A percentile compares a stretch with the other conserved stretches of the same genome.
Evolutionary conservation across 2,888 invertebrate genomes (phyloP).

Genomic region (Halictus ligatus): DNA sequence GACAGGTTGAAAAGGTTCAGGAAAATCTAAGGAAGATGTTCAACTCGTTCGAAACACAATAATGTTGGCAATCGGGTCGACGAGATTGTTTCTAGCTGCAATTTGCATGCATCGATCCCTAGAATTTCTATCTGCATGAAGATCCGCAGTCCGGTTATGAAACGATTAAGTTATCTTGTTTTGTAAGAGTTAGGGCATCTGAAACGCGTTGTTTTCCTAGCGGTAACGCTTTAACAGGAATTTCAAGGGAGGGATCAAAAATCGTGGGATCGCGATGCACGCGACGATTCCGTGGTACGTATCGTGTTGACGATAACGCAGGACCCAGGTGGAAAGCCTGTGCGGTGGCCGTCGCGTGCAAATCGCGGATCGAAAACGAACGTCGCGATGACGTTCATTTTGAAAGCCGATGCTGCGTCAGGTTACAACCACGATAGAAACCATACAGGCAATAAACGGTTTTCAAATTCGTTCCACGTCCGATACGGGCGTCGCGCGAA

Average conservation of each 20-base stretch:
- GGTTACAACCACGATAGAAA: slow-evolving; percentile 2
- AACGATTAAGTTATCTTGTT: slow-evolving; percentile 9
- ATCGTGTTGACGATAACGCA: neutral
- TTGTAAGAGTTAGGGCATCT: neutral
- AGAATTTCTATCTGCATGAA: neutral
- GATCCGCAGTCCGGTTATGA: neutral
- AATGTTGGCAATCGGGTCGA: neutral
- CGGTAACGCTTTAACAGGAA: neutral
- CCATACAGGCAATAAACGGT: neutral
- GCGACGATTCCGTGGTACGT: slow-evolving; percentile 4
- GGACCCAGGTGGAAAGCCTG: neutral
- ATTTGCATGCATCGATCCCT: slow-evolving; percentile 2
- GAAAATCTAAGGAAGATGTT: neutral
- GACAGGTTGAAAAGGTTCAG: neutral
- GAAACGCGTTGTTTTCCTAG: neutral
- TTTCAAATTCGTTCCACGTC: neutral
- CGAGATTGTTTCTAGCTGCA: neutral
- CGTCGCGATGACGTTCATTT: neutral
- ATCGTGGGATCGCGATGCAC: neutral
- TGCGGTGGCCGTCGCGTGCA: neutral
- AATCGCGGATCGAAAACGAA: neutral
- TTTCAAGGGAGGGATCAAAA: neutral
- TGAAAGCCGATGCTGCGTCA: slow-evolving; percentile 2
- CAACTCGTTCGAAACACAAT: neutral
- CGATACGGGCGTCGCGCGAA: neutral